phyloP scores from a whole-genome alignment of 1,140 invertebrate genomes.

The Dermatophagoides farinae region DNA sequence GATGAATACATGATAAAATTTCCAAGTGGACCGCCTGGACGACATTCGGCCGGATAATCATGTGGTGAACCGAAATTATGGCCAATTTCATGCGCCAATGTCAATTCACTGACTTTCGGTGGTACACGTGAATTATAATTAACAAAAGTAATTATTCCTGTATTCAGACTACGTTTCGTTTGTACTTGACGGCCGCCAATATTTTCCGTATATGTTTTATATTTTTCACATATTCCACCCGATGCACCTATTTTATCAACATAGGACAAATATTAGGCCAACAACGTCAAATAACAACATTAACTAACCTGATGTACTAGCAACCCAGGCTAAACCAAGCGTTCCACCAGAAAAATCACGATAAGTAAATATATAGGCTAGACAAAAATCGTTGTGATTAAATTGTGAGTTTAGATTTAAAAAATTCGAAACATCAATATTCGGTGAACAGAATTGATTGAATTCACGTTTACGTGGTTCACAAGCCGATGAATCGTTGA shows the following conservation, averaged over 20 bases:
- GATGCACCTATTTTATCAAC: slow-evolving; percentile 50
- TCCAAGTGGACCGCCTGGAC: slow-evolving; percentile 56
- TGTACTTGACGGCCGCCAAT: slow-evolving; percentile 76
- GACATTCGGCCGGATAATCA: slow-evolving; percentile 75
- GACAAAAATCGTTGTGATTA: slow-evolving; percentile 92
- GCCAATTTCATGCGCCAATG: slow-evolving; percentile 94
- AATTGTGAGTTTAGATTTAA: slow-evolving; percentile 88
- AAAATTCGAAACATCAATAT: slow-evolving; percentile 98
- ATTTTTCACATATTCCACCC: slow-evolving; percentile 95
- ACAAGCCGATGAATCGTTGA: slow-evolving; percentile 69
- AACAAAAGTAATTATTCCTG: slow-evolving; percentile 95
- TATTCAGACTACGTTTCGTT: slow-evolving; percentile 83
- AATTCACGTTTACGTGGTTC: slow-evolving; percentile 37
- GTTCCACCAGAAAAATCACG: slow-evolving; percentile 88
- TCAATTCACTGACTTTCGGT: slow-evolving; percentile 88
- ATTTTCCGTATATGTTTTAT: slow-evolving; percentile 88
- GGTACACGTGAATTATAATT: slow-evolving; percentile 94
- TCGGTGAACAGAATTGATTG: slow-evolving; percentile 87
- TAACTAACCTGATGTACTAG: slow-evolving; percentile 51
- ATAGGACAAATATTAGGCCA: neutral
- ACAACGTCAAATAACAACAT: neutral
- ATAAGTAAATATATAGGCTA: slow-evolving; percentile 97
- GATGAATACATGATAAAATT: slow-evolving; percentile 87
- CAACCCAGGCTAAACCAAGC: slow-evolving; percentile 92
- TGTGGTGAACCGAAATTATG: slow-evolving; percentile 99